Conservation (phyloP, 1,140 invertebrate genomes). For the Alviniconcha marisindica region DNA sequence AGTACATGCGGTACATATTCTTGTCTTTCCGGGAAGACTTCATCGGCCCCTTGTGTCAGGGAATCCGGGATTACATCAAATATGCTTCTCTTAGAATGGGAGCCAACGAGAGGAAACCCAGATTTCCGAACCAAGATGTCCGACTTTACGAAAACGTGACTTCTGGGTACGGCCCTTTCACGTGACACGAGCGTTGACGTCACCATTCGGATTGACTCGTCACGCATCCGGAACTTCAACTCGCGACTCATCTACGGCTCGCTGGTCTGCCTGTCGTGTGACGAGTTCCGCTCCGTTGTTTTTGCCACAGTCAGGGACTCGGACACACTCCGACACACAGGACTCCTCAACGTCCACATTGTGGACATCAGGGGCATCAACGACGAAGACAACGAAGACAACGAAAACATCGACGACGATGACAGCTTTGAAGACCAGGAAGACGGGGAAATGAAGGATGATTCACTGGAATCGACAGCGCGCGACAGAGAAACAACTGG, state of each 20-base stretch:
- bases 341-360: constrained; percentile 9
- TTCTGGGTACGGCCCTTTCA: constrained; percentile 49
- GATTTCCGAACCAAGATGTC: constrained; percentile 47
- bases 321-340: constrained; percentile 70
- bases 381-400: constrained; percentile 22
- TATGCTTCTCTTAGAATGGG: not conserved
- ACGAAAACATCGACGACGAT: too few relatives aligned
- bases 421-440: too few relatives aligned
- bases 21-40: constrained; percentile 84
- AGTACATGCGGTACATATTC: constrained; percentile 87
- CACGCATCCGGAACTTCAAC: constrained; percentile 61
- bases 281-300: constrained; percentile 82
- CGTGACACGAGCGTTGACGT: constrained; percentile 48
- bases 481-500: too few relatives aligned
- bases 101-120: not conserved
- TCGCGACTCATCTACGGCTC: constrained; percentile 84
- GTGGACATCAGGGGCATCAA: constrained; percentile 76
- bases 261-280: constrained; percentile 83
- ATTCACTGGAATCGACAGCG: too few relatives aligned
- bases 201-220: constrained; percentile 61
- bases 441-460: too few relatives aligned
- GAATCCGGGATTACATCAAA: constrained; percentile 54
- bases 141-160: constrained; percentile 56
- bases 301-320: constrained; percentile 83
- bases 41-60: constrained; percentile 68